Conservation (phyloP, 2,888 invertebrate species). For the Ectropis crepuscularia region DNA sequence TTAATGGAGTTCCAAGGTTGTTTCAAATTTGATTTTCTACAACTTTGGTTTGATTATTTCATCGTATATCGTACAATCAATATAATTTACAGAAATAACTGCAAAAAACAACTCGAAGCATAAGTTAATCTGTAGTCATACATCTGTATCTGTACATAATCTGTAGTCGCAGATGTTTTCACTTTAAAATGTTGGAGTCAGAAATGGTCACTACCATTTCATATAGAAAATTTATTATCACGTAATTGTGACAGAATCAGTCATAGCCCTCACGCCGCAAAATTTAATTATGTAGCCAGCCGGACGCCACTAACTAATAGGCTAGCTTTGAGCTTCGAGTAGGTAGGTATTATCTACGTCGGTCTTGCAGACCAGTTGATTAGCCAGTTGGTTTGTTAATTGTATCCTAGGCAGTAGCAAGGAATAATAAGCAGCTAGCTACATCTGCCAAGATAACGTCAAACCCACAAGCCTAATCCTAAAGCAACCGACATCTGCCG, state of each 20-base stretch:
- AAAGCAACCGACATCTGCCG: constrained; percentile 16
- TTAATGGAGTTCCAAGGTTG: too few species aligned
- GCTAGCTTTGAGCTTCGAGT: too few species aligned
- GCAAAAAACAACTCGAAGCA: too few species aligned
- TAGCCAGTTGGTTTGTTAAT: constrained; percentile 10
- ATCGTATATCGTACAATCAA: too few species aligned
- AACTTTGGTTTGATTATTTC: too few species aligned
- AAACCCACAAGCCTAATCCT: constrained; percentile 18
- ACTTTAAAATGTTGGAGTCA: too few species aligned
- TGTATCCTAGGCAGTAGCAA: constrained; percentile 3
- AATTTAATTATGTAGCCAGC: constrained; percentile 6
- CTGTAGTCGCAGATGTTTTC: too few species aligned
- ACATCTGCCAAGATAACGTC: constrained; percentile 16
- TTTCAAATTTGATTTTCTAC: too few species aligned
- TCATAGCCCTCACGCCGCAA: constrained; percentile 1
- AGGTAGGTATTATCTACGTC: constrained; percentile 6
- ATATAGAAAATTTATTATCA: neutral
- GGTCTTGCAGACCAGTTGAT: constrained; percentile 7
- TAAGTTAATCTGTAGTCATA: too few species aligned
- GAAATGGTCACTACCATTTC: neutral
- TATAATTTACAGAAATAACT: too few species aligned
- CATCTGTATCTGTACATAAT: too few species aligned
- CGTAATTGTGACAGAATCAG: neutral
- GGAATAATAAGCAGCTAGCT: constrained; percentile 13
- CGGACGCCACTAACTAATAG: constrained; percentile 8